These are phyloP conservation scores for Dynastes maya DNA, from an alignment of 2,888 invertebrate species.

Conservation along the genomic window DNA sequence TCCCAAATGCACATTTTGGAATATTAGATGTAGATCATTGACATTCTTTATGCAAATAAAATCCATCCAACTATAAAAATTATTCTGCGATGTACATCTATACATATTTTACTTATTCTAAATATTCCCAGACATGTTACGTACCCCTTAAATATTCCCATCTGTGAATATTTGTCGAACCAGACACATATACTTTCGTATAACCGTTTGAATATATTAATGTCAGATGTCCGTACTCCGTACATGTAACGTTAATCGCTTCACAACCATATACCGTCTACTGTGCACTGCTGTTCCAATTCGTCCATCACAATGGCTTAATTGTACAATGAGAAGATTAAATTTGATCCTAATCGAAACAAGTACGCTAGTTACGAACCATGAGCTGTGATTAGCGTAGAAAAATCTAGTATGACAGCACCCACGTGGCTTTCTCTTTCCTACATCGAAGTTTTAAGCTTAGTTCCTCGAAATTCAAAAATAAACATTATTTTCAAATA, in stretches of 20 bases:
- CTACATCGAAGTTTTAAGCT: not conserved
- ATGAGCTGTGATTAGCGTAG: not conserved
- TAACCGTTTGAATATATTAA: too few relatives aligned
- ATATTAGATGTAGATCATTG: too few relatives aligned
- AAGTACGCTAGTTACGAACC: not conserved
- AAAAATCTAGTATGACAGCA: not conserved
- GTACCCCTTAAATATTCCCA: too few relatives aligned
- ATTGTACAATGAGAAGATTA: constrained; percentile 42
- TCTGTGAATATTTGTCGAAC: too few relatives aligned
- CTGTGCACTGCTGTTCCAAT: constrained; percentile 11
- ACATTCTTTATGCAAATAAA: too few relatives aligned
- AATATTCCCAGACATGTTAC: too few relatives aligned
- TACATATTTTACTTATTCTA: too few relatives aligned
- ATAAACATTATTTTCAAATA: too few relatives aligned
- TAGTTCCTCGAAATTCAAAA: not conserved
- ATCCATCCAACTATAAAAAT: too few relatives aligned
- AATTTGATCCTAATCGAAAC: constrained; percentile 40
- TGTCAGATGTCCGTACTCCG: not conserved
- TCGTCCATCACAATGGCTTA: constrained; percentile 44
- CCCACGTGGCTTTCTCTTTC: not conserved
- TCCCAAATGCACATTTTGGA: too few relatives aligned
- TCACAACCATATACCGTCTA: not conserved
- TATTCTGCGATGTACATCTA: too few relatives aligned
- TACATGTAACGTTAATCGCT: constrained; percentile 3
- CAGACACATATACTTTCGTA: too few relatives aligned